Percentiles rank a stretch among this genome's conserved stretches.
phyloP scores from a whole-genome alignment of 2,113 vertebrate species.

The Bos taurus region ARS-UCD2.0 NC_037346.1:19290501-19291000 shows the following conservation, averaged over 20 bases:
- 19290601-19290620: not conserved
- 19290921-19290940: not conserved
- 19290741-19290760: not conserved
- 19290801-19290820: not conserved
- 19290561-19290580: not conserved
- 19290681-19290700: not conserved
- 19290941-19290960: not conserved
- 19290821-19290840: not conserved
- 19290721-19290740: not conserved
- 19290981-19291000: not conserved
- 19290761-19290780: not conserved
- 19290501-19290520: not conserved
- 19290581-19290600: not conserved
- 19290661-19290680: not conserved
- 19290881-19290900: not conserved
- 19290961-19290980: not conserved
- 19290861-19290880: not conserved
- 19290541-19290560: not conserved
- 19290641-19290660: not conserved
- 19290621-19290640: accelerated
- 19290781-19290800: not conserved
- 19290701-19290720: not conserved
- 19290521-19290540: not conserved
- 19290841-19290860: not conserved
- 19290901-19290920: not conserved